Evolutionary conservation across 2,888 invertebrate species (phyloP), one percentile per base, ranked within the genome.

Genomic region (Falcaria lacertinaria): DNA sequence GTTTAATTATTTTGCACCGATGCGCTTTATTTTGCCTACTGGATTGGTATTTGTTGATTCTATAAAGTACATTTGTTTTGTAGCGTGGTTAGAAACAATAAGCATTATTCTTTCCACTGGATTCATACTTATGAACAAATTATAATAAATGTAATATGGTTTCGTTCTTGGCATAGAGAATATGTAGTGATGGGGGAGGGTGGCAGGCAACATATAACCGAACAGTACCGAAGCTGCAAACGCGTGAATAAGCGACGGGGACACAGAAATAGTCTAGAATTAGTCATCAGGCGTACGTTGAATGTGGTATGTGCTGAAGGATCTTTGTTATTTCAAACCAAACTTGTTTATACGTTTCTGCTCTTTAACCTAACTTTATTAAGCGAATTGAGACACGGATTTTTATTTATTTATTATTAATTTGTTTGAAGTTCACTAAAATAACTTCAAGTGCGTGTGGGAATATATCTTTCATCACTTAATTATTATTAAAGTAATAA

Each of bases 211-310:
- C 42, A 54, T 55, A 45, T 50, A 47, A 50, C 45, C 50, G 46
- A 19, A 19, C 47, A 51, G 52, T n/a, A n/a, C 52, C 52, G 54
- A 50, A 42, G 42, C 41, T 39, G 45, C 42, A 46, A 45, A 43
- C 41, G 41, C 43, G 50, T 48, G 52, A 50, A 52, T 52, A 47
- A 49, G 58, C 48, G 52, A 50, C 46, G 58, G 55, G 60, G 52
- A 59, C 61, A 64, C 76, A 69, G 64, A 72, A 76, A 76, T 77
- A 78, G 72, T 73, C 54, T 54, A 63, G 63, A 64, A 56, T 79
- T 79, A 78, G 75, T 79, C 77, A 79, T 63, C 63, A 48, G 51
- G 49, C 45, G 35, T 33, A 33, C 22, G 15, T 22, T 37, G 37
- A 22, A 8, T 46, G 50, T 14, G 34, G 19, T 34, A 36, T 34